A percentile compares a stretch with the other conserved stretches of the same genome.
These are phyloP conservation scores for Chaetops frenatus DNA, from an alignment of 2,113 vertebrate species.

Conservation along the genomic window DNA sequence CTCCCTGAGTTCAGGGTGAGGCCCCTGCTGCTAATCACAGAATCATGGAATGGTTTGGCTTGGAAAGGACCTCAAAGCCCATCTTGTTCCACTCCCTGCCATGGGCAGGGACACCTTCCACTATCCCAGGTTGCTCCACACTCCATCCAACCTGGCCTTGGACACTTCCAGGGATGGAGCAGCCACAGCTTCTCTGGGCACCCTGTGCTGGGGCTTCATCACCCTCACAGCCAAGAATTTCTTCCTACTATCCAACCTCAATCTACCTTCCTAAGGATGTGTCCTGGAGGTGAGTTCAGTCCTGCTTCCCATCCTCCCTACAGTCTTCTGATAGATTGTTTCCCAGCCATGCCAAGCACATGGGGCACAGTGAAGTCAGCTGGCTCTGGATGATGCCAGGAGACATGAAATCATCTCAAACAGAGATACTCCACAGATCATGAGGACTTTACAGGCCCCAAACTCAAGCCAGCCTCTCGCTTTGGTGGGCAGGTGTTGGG, in stretches of 20 bases:
- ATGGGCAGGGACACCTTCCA: neutral
- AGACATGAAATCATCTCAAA: neutral
- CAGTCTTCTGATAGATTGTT: neutral
- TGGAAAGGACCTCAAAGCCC: neutral
- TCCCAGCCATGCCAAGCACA: neutral
- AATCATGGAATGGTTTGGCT: neutral
- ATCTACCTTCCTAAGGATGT: neutral
- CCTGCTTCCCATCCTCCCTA: neutral
- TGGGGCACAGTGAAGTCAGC: neutral
- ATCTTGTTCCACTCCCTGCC: rapidly evolving
- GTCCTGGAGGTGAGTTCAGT: neutral
- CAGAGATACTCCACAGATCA: neutral
- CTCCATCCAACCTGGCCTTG: rapidly evolving
- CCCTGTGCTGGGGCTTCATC: rapidly evolving
- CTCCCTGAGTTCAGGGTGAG: neutral
- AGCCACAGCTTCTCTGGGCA: neutral
- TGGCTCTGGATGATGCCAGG: neutral
- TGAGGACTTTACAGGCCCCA: neutral
- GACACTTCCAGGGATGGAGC: neutral
- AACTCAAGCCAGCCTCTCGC: neutral
- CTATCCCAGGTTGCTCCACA: rapidly evolving
- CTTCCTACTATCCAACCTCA: neutral
- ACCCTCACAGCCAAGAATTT: neutral
- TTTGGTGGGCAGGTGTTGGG: neutral
- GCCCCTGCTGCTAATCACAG: neutral